Base-by-base conservation (phyloP, 2,113 vertebrate genomes). In the Cervus canadensis region DNA sequence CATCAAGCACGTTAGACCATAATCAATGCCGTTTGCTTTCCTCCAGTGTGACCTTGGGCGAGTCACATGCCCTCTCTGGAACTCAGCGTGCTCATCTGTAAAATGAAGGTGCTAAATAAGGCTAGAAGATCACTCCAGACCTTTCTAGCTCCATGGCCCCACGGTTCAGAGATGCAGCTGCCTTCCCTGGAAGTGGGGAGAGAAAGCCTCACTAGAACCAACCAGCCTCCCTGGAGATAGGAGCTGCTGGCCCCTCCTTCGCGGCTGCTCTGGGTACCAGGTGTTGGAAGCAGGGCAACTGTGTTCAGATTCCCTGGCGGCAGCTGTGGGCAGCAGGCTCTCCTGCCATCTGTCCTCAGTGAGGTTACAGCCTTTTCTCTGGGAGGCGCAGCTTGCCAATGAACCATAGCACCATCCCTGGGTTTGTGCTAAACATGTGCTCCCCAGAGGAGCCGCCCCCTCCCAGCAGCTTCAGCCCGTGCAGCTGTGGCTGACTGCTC, bases 331-430 rank as follows among this genome's bases (percentile, higher is more conserved):
- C 93, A 93, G 93, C 64, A 56, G 83, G 40, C 60, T 87, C 91
- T 67, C 0, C 0, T 26, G 89, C 97, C 95, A 95, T 97, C 98
- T 98, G 98, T 98, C 86, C 83, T 96, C 2, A 1, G 56, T 91
- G 92, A 92, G 91, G 95, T 76, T 81, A 93, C 0, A 74, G 94
- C 97, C 83, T 96, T 78, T 97, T 87, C 96, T 96, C 88, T 64
- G 36, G 6, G 67, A 97, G 90, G 91, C 5, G 0, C 78, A 89
- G 43, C 81, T 96, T 0, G 2, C 62, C 97, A 96, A n/a, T 54
- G 78, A 97, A 92, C 86, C 78, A 7, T 28, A 64, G 60, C 82
- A 36, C 62, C 21, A n/a, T 54, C 54, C 56, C 30, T 54, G 0
- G 10, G 76, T 95, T 54, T 87, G 92, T 5, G 43, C n/a, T 23